Evolutionary conservation across 1,140 invertebrate genomes (phyloP), one percentile per base, ranked within the genome.

Genomic region (Drosophila takahashii): DNA sequence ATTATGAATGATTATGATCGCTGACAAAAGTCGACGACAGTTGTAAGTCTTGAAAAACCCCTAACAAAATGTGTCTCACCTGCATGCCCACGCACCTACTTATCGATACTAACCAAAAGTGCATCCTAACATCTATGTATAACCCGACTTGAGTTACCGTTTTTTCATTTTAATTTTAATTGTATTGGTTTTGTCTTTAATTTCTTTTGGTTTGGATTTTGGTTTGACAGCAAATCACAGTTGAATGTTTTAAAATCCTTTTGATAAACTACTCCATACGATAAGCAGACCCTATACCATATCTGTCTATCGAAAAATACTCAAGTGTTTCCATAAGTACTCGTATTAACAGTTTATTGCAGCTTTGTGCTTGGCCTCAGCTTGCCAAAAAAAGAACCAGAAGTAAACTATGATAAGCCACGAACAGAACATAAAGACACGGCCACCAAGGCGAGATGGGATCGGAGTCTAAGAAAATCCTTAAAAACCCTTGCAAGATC

Each of bases 221-320:
- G 27, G 34, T 77, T 75, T 59, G 47, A 78, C 74, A 72, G 84
- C 83, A 86, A 86, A 83, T 87, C 83, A 89, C 83, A 86, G 83
- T 86, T 87, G 79, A 87, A 86, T 89, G 79, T 87, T 79, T 78
- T 45, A 45, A 71, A 76, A 71, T 65, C 58, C 53, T 62, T 72
- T 83, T 74, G 57, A 74, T 47, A 81, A 69, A 61, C 56, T 62
- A 54, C 62, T 65, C 37, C 34, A 71, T 62, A 60, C 37, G 44
- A 77, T 61, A 80, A 39, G 47, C 59, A 66, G 45, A 53, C 39
- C 41, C 34, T 36, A 64, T 48, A 66, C 45, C 60, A 51, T 62
- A 29, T 37, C 22, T 45, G 50, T 69, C 66, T 69, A 48, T 54
- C 64, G 15, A 47, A 45, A 44, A 37, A 32, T 69, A 69, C 41